phyloP scores from a whole-genome alignment of 2,888 invertebrate genomes.

The Stramonita haemastoma region DNA sequence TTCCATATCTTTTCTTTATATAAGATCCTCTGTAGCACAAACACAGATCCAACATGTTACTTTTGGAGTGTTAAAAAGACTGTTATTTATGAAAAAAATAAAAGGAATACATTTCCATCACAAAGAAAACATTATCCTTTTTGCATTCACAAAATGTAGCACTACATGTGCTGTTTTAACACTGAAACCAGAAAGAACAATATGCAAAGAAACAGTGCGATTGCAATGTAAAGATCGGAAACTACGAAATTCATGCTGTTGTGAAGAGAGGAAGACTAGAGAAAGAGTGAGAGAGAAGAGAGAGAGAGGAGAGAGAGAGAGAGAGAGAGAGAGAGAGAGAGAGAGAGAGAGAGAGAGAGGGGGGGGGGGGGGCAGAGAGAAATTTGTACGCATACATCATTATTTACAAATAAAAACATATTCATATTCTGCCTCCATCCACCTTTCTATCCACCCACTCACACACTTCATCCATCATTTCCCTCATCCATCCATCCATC shows the following conservation, averaged over 20 bases:
- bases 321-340: constrained; percentile 20
- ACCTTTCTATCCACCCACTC: background rate
- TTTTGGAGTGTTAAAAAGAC: no score
- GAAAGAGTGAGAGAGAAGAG: background rate
- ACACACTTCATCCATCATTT: background rate
- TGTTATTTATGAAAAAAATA: no score
- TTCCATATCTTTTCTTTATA: no score
- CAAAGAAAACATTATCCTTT: no score
- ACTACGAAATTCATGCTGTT: background rate
- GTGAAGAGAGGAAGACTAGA: background rate
- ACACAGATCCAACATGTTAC: no score
- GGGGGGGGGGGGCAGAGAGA: background rate
- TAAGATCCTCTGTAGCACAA: no score
- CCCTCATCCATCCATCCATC: background rate
- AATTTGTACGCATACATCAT: background rate
- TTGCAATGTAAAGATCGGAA: no score
- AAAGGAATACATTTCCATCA: no score
- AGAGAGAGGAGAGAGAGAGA: background rate
- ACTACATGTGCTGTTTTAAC: no score
- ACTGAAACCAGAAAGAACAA: background rate
- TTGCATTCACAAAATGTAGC: no score
- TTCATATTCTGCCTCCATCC: background rate
- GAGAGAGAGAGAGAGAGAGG: background rate
- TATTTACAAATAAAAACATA: background rate
- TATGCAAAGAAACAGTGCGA: no score